A percentile compares a stretch with the other conserved stretches of the same genome.
These are phyloP conservation scores for Pongo pygmaeus DNA, from an alignment of 2,113 vertebrate species.

Conservation along the genomic window DNA sequence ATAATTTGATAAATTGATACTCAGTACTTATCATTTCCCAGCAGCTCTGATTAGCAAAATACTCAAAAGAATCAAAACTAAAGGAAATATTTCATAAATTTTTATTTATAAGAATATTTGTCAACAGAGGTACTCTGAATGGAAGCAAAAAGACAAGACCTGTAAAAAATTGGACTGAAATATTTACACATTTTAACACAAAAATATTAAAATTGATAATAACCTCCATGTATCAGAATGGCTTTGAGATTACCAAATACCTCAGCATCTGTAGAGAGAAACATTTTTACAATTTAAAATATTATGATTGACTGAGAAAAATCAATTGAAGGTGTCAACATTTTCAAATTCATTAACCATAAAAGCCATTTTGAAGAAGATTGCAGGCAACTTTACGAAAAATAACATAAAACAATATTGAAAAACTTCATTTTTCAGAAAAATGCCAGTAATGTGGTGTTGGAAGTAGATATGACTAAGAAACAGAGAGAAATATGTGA, in stretches of 20 bases:
- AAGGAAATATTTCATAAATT: neutral
- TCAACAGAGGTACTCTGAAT: neutral
- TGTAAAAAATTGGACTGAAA: neutral
- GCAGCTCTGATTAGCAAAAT: neutral
- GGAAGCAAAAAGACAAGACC: neutral
- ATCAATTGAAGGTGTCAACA: neutral
- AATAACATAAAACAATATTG: neutral
- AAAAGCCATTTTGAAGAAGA: neutral
- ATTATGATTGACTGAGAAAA: neutral
- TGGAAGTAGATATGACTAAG: neutral
- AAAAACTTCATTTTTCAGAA: conserved; percentile 46
- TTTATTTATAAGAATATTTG: neutral
- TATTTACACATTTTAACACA: neutral
- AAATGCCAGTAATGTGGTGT: neutral
- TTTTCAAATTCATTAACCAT: conserved; percentile 20
- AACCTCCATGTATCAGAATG: neutral
- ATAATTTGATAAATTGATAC: neutral
- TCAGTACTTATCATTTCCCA: neutral
- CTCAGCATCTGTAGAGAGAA: neutral
- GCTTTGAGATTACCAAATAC: no score
- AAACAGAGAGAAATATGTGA: neutral
- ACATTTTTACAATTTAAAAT: neutral
- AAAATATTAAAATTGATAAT: neutral
- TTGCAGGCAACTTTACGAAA: conserved; percentile 1
- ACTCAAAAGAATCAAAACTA: neutral